These are phyloP conservation scores for Zapornia atra DNA, from an alignment of 2,113 vertebrate genomes.

Conservation along the genomic window DNA sequence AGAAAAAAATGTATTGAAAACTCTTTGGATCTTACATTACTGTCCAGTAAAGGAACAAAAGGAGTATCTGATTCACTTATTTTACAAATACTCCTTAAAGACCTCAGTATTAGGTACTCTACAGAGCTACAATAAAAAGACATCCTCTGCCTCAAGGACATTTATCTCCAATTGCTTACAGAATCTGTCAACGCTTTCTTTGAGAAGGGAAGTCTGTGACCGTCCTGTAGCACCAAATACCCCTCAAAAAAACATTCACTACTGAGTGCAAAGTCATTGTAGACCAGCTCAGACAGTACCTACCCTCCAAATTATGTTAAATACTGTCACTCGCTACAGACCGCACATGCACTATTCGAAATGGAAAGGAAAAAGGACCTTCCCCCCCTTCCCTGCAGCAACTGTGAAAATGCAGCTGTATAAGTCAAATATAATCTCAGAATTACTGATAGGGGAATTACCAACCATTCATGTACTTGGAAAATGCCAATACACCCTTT, in stretches of 20 bases:
- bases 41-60: not conserved
- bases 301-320: not conserved
- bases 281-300: not conserved
- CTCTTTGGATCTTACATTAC: not conserved
- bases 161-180: slow-evolving; percentile 32
- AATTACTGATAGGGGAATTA: not conserved
- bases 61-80: not conserved
- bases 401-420: not conserved
- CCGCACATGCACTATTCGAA: not conserved
- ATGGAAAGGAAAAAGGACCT: not conserved
- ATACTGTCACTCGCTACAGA: not conserved
- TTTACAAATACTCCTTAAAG: not conserved
- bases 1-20: not conserved
- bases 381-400: not conserved
- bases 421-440: not conserved
- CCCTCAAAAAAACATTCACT: slow-evolving; percentile 2
- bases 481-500: not conserved
- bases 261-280: not conserved
- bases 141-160: slow-evolving; percentile 1
- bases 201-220: slow-evolving; percentile 2
- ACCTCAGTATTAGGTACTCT: not conserved
- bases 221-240: not conserved
- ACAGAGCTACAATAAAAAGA: not conserved
- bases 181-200: not conserved
- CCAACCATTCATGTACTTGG: not conserved